phyloP scores from a whole-genome alignment of 2,888 invertebrate genomes.

The Amiota mariae region DNA sequence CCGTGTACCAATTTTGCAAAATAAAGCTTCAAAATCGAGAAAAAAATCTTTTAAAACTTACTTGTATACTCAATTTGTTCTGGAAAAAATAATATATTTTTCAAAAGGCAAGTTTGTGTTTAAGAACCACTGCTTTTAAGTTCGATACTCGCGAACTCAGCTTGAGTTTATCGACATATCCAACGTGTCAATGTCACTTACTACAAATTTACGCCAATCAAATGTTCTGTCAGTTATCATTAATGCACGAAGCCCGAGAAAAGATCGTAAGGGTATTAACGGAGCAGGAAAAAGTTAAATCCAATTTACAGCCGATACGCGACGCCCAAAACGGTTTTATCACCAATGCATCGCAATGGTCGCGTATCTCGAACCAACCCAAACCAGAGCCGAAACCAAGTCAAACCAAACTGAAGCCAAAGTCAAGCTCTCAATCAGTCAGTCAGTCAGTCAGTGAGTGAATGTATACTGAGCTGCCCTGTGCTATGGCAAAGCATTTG shows the following conservation, averaged over 20 bases:
- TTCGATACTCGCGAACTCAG: no score
- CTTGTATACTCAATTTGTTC: no score
- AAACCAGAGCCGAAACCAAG: no score
- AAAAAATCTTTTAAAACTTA: no score
- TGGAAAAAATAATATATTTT: neutral
- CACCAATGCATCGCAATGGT: slow-evolving; percentile 10
- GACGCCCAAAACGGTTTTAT: slow-evolving; percentile 13
- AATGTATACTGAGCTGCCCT: neutral
- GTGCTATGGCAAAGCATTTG: slow-evolving; percentile 14
- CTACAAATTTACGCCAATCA: slow-evolving; percentile 29
- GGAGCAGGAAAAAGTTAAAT: slow-evolving; percentile 18
- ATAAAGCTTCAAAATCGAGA: no score
- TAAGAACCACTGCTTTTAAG: no score
- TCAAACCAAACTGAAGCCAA: no score
- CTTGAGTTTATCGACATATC: no score
- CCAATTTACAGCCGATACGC: slow-evolving; percentile 22
- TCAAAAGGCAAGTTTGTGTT: neutral
- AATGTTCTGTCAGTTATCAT: slow-evolving; percentile 29
- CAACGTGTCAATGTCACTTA: slow-evolving; percentile 27
- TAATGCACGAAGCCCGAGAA: slow-evolving; percentile 8
- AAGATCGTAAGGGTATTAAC: neutral
- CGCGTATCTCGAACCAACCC: neutral
- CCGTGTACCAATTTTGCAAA: no score
- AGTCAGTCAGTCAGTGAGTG: neutral
- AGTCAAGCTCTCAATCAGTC: no score